These are phyloP conservation scores for Dascillus cervinus DNA, from an alignment of 2,888 invertebrate genomes.

Conservation along the genomic window DNA sequence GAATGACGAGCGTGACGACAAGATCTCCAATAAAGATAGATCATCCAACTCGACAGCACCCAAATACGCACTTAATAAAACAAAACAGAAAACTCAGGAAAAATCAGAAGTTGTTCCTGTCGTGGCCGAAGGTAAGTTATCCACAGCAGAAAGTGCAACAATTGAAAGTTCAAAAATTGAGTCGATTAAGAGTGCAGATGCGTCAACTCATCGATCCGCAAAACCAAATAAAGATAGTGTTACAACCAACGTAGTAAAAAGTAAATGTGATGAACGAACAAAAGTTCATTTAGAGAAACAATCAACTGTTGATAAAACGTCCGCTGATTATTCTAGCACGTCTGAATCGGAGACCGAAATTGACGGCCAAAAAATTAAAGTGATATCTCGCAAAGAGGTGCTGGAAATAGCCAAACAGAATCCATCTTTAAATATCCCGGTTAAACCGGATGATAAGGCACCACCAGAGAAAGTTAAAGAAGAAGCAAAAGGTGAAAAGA, in stretches of 20 bases:
- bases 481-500: background rate
- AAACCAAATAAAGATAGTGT: background rate
- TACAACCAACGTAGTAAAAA: background rate
- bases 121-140: slow-evolving; percentile 4
- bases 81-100: slow-evolving; percentile 16
- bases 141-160: slow-evolving; percentile 16
- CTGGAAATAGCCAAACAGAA: slow-evolving; percentile 28
- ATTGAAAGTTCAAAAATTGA: slow-evolving; percentile 1
- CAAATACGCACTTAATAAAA: slow-evolving; percentile 36
- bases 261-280: background rate
- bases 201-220: no score
- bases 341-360: slow-evolving; percentile 43
- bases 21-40: slow-evolving; percentile 27
- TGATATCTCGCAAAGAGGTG: slow-evolving; percentile 38
- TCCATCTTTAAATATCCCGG: slow-evolving; percentile 13
- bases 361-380: slow-evolving; percentile 42
- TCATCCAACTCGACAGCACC: slow-evolving; percentile 31
- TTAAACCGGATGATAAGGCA: slow-evolving; percentile 14
- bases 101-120: slow-evolving; percentile 9
- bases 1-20: slow-evolving; percentile 51
- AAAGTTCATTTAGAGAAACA: slow-evolving; percentile 16
- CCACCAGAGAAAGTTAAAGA: slow-evolving; percentile 13
- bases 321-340: slow-evolving; percentile 32
- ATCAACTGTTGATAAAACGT: slow-evolving; percentile 25
- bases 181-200: background rate